Conservation (phyloP, 2,113 vertebrate genomes). For the Parus major region DNA sequence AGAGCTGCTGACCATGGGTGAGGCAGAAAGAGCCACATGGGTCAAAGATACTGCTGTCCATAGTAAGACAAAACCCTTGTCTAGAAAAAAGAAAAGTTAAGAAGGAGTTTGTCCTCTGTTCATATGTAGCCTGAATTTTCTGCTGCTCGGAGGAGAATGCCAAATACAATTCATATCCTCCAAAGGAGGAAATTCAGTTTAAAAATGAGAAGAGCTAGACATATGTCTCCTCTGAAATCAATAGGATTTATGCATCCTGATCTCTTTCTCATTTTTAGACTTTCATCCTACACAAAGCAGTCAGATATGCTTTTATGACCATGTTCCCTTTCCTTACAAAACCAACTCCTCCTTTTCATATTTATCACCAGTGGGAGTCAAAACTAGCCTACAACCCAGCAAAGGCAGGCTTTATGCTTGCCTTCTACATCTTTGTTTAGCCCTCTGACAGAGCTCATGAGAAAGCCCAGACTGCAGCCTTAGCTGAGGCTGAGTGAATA, state of each 20-base stretch:
- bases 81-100: neutral
- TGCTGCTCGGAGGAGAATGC: neutral
- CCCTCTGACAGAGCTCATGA: neutral
- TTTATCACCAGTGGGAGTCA: neutral
- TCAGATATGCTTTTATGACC: neutral
- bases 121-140: neutral
- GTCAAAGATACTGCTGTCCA: neutral
- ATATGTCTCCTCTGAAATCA: neutral
- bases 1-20: neutral
- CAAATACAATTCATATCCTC: neutral
- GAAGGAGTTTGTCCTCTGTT: neutral
- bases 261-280: neutral
- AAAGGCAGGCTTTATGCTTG: neutral
- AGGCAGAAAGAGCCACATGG: neutral
- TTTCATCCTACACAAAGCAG: neutral
- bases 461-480: neutral
- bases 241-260: neutral
- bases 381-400: neutral
- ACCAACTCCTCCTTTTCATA: neutral
- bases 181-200: neutral
- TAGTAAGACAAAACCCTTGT: neutral
- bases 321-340: neutral
- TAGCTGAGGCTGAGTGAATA: neutral
- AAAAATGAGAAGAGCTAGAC: neutral
- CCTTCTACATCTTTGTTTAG: neutral